A percentile compares a stretch with the other conserved stretches of the same genome.
Evolutionary conservation across 2,888 invertebrate species (phyloP).

Genomic region (Apoderus coryli): DNA sequence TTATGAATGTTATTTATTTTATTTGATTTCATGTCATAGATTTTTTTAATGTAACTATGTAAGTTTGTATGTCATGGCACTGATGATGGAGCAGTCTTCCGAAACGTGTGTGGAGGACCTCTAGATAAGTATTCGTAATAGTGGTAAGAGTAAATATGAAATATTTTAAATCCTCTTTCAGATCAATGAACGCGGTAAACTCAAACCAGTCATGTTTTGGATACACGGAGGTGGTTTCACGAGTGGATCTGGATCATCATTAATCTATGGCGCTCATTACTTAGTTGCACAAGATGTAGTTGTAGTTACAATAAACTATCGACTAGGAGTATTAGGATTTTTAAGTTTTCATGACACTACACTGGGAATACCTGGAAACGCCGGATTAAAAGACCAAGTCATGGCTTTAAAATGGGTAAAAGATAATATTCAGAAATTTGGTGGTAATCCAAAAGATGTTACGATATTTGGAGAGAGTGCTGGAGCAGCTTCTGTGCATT

Average conservation of each 20-base stretch:
- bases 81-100: too few species aligned
- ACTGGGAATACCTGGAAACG: slow-evolving; percentile 38
- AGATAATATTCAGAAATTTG: slow-evolving; percentile 35
- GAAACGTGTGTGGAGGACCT: too few species aligned
- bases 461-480: slow-evolving; percentile 41
- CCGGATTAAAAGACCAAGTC: slow-evolving; percentile 38
- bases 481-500: slow-evolving; percentile 36
- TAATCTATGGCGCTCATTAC: slow-evolving; percentile 28
- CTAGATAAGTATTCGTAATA: too few species aligned
- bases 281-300: slow-evolving; percentile 29
- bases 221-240: slow-evolving; percentile 33
- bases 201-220: slow-evolving; percentile 33
- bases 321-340: slow-evolving; percentile 34
- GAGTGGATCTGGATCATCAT: slow-evolving; percentile 25
- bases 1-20: too few species aligned
- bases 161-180: too few species aligned
- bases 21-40: too few species aligned
- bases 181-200: too few species aligned
- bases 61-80: too few species aligned
- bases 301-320: slow-evolving; percentile 29
- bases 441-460: slow-evolving; percentile 38
- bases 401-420: slow-evolving; percentile 38
- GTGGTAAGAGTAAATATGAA: too few species aligned
- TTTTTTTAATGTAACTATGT: too few species aligned
- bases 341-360: slow-evolving; percentile 34